Percentiles rank a stretch among this genome's conserved stretches.
phyloP scores from a whole-genome alignment of 2,797 vertebrate species.

The Gadopsis marmoratus region DNA sequence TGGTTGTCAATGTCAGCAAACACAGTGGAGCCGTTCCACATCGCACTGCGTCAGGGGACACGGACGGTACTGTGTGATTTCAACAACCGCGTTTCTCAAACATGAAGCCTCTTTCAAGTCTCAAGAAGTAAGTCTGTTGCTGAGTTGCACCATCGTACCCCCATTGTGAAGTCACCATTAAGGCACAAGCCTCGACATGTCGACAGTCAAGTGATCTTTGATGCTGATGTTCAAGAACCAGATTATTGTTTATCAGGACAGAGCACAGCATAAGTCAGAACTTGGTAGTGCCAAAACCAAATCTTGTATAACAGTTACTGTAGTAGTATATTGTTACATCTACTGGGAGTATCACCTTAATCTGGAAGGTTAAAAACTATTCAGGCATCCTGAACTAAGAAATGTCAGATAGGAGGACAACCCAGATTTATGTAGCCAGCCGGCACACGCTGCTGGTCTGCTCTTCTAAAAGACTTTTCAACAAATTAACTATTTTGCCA shows the following conservation, averaged over 20 bases:
- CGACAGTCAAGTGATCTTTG: neutral
- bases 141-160: neutral
- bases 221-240: neutral
- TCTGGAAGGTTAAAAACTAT: neutral
- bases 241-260: neutral
- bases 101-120: neutral
- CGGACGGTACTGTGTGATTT: neutral
- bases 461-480: neutral
- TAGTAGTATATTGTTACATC: neutral
- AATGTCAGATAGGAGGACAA: neutral
- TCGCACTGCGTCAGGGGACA: slow-evolving; percentile 27
- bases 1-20: slow-evolving; percentile 23
- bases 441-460: neutral
- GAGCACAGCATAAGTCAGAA: slow-evolving; percentile 2
- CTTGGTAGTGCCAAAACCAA: neutral
- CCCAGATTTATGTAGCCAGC: neutral
- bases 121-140: neutral
- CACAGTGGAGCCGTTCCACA: slow-evolving; percentile 38
- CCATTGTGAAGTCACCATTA: neutral
- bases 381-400: neutral
- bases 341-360: slow-evolving; percentile 3
- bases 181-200: slow-evolving; percentile 9
- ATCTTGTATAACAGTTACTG: neutral
- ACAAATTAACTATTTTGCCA: slow-evolving; percentile 16
- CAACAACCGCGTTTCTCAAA: neutral